Base-by-base conservation (phyloP, 2,888 invertebrate species). In the Parnassius glacialis region DNA sequence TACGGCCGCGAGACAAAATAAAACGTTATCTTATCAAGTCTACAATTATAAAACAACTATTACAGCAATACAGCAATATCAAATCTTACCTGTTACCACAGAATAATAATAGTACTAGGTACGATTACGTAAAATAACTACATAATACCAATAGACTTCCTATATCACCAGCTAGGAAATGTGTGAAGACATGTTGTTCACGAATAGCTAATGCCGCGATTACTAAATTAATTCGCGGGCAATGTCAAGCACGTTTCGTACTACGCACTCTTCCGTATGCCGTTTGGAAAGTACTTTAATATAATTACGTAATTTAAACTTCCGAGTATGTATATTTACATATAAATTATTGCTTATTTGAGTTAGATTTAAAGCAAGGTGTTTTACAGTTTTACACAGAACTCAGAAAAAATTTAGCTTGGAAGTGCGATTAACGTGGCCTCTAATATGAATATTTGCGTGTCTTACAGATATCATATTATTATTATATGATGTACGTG, bases 211-310 rank as follows among this genome's bases (percentile, higher is more conserved):
- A 64, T 64, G 59, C 65, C 48, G 20, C 48, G 64, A 64, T 67
- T 64, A 65, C 54, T 43, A 66, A 64, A 66, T 64, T 66, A 67
- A 66, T 67, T 57, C 61, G 59, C 52, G 52, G 45, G 51, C 59
- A 67, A 67, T 66, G 66, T 64, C 64, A 57, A 44, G 43, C 50
- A 67, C 63, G 64, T 64, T 62, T 41, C 44, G 42, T 44, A 54
- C 65, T 64, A 63, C 65, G 45, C 64, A 64, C 65, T 41, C 47
- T 57, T 62, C 57, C 62, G 57, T 50, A 55, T 56, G 34, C 56
- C 42, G 44, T 20, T 52, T 52, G 50, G 44, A n/a, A 54, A 47
- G 12, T 47, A 34, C 34, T 34, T 34, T 34, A 34, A 7, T 34
- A 7, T 34, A 34, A 34, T 57, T 53, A 58, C 50, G 57, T 34